phyloP scores from a whole-genome alignment of 2,113 vertebrate genomes.

The Leiothrix lutea region DNA sequence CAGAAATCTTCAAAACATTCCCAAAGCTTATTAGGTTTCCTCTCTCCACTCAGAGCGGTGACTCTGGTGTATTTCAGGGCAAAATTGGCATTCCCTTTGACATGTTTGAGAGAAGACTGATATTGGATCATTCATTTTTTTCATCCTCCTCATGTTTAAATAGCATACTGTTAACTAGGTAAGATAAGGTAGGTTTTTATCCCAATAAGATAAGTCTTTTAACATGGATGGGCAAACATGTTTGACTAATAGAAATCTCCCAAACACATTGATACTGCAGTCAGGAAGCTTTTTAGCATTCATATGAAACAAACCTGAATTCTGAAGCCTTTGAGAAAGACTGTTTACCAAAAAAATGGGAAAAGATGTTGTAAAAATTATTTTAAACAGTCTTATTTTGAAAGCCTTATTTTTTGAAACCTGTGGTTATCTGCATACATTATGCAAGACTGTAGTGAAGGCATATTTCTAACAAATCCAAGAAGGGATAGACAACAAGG shows the following conservation, averaged over 20 bases:
- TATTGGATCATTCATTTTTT: neutral
- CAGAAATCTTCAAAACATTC: neutral
- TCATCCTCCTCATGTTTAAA: neutral
- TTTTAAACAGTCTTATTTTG: neutral
- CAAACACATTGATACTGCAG: neutral
- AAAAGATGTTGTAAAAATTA: neutral
- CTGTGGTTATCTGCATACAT: neutral
- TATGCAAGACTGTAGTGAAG: neutral
- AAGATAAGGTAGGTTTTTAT: neutral
- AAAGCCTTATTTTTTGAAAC: neutral
- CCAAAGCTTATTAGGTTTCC: neutral
- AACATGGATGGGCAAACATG: neutral
- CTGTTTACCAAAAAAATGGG: neutral
- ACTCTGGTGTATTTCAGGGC: neutral
- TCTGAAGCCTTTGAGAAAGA: neutral
- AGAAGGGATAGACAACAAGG: fast-evolving
- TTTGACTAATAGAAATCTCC: neutral
- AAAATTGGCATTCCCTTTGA: neutral
- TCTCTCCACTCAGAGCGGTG: neutral
- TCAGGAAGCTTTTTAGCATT: neutral
- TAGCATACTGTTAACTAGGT: neutral
- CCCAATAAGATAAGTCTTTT: neutral
- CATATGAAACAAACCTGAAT: neutral
- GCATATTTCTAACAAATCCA: neutral
- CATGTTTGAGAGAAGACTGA: neutral